Evolutionary conservation across 2,888 invertebrate species (phyloP).

Genomic region (Aspidapion aeneum): DNA sequence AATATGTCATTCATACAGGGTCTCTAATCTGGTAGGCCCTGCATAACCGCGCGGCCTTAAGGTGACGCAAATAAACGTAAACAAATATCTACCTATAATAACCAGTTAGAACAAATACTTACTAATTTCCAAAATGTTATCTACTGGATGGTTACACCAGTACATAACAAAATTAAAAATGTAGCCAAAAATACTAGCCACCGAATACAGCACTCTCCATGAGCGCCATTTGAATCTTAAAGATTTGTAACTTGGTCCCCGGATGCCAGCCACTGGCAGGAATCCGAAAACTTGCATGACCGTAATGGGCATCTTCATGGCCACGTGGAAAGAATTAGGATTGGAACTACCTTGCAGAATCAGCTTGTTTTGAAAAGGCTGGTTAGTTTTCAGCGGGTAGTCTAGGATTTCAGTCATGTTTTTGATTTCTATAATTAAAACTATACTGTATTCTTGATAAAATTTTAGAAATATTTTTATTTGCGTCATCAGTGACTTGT

Average conservation of each 20-base stretch:
- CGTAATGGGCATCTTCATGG: constrained; percentile 19
- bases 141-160: constrained; percentile 4
- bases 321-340: constrained; percentile 18
- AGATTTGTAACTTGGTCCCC: constrained; percentile 4
- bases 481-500: no score
- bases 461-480: no score
- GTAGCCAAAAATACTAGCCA: constrained; percentile 16
- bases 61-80: no score
- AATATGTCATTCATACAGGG: no score
- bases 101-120: no score
- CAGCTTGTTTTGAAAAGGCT: background rate
- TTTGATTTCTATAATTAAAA: background rate
- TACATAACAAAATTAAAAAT: constrained; percentile 11
- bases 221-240: constrained; percentile 27
- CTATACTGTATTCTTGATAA: no score
- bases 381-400: background rate
- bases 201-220: constrained; percentile 21
- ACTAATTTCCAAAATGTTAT: constrained; percentile 17
- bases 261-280: constrained; percentile 26
- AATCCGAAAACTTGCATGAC: constrained; percentile 29
- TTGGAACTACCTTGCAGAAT: constrained; percentile 5
- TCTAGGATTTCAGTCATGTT: background rate
- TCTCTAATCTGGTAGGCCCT: no score
- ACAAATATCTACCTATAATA: no score
- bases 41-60: no score